Evolutionary conservation across 1,140 invertebrate species (phyloP), one percentile per base, ranked within the genome.

Genomic region (Heliconius hermathena): DNA sequence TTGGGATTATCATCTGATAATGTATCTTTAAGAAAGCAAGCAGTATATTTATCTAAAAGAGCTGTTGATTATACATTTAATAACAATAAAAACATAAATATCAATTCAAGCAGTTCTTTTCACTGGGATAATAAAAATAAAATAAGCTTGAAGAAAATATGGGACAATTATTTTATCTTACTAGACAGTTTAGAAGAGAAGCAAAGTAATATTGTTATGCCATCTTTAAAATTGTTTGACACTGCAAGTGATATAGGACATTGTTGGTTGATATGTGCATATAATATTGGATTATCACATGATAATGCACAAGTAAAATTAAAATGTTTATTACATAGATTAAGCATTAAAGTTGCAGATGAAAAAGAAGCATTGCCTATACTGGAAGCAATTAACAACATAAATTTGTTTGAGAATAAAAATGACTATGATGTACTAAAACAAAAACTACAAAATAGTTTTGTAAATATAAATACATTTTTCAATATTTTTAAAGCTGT

Each of bases 161-260:
- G 93, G 93, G 84, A 93, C 60, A 87, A 92, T 77, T 94, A 82
- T 77, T 93, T 94, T 79, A 87, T 91, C 41, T 81, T 94, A 16
- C 79, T 94, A 54, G 93, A 94, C 22, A 94, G 90, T 74, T 86
- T 94, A 73, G 91, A 93, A 82, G 93, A 94, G 72, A 92, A 92
- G 57, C 93, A 94, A 76, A 90, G 88, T 79, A 93, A 93, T 83
- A 93, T 94, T 83, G 91, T 93, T 3, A 70, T 93, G 18, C 93
- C 93, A 70, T 94, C 93, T 13, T 81, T 94, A 71, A 85, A 87
- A 74, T 38, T 94, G 22, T 90, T 93, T 86, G 86, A 88, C 26
- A 82, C 26, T 41, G 41, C 92, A 8, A 83, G 85, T 54, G 57
- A 82, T 54, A 74, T 93, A 57, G 85, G 84, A 0, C 60, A 83